A percentile compares a stretch with the other conserved stretches of the same genome.
These are phyloP conservation scores for Pipa parva DNA, from an alignment of 2,113 vertebrate genomes.

Conservation along the genomic window DNA sequence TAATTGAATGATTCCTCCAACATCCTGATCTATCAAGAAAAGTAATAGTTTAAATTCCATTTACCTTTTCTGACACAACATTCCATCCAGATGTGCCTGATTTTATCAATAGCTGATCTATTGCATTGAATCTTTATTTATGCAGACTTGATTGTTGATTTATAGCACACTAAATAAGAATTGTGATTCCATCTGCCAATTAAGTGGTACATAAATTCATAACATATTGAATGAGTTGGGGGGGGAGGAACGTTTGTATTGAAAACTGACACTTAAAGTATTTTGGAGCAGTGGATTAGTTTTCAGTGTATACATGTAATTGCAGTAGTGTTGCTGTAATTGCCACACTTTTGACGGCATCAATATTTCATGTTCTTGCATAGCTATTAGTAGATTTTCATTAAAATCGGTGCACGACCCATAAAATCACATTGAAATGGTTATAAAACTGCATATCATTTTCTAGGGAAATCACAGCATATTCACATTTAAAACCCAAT, in stretches of 20 bases:
- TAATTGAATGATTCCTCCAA: too few species aligned
- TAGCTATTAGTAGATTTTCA: conserved; percentile 39
- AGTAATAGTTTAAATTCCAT: too few species aligned
- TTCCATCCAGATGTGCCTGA: too few species aligned
- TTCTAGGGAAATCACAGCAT: not conserved
- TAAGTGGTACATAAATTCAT: conserved; percentile 19
- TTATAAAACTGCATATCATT: conserved; percentile 17
- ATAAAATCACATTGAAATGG: conserved; percentile 38
- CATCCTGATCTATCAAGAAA: too few species aligned
- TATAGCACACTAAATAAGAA: not conserved
- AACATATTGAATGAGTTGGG: conserved; percentile 3
- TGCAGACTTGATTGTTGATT: not conserved
- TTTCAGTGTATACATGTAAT: conserved; percentile 27
- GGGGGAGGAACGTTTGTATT: conserved; percentile 23
- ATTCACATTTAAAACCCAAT: conserved; percentile 14
- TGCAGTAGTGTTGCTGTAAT: conserved; percentile 21
- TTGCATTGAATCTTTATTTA: not conserved
- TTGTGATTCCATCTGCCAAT: not conserved
- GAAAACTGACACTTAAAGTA: conserved; percentile 4
- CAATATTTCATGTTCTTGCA: conserved; percentile 31
- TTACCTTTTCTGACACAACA: too few species aligned
- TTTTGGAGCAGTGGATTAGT: conserved; percentile 36
- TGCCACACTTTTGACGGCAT: conserved; percentile 29
- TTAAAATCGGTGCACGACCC: conserved; percentile 37
- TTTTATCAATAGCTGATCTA: too few species aligned